Conservation (phyloP, 2,113 vertebrate genomes). For the Hyaena hyaena region DNA sequence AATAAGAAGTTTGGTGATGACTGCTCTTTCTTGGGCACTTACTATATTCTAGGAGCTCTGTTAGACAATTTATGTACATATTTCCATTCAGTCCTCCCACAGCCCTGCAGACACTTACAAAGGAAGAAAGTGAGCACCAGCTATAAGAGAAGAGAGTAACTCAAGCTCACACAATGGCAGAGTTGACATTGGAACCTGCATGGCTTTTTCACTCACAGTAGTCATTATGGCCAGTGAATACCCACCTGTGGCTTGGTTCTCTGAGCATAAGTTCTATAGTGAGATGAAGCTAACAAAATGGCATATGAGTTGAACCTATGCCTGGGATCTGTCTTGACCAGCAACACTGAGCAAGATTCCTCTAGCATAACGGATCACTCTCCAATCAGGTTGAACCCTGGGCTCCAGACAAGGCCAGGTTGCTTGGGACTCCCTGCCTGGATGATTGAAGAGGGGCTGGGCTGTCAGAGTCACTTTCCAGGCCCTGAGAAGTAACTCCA, state of each 20-base stretch:
- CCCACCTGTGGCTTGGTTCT: background rate
- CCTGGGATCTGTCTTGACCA: background rate
- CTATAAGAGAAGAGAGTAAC: background rate
- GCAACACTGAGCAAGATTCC: background rate
- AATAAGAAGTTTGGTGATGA: background rate
- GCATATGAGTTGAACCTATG: background rate
- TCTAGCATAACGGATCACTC: background rate
- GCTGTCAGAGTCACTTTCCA: background rate
- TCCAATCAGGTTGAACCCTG: background rate
- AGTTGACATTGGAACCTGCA: background rate
- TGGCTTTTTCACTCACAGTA: background rate
- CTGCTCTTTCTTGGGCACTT: background rate
- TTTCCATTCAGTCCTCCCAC: background rate
- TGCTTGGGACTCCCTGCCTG: background rate
- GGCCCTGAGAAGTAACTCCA: background rate
- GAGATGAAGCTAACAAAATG: background rate
- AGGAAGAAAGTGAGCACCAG: background rate
- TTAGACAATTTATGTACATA: background rate
- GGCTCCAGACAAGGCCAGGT: background rate
- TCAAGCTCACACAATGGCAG: background rate
- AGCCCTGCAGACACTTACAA: background rate
- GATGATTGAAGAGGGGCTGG: background rate
- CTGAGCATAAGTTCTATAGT: background rate
- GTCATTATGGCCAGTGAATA: background rate
- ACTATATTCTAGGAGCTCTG: background rate